Evolutionary conservation across 2,113 vertebrate species (phyloP), one percentile per base, ranked within the genome.

Genomic region (Entomyzon cyanotis): DNA sequence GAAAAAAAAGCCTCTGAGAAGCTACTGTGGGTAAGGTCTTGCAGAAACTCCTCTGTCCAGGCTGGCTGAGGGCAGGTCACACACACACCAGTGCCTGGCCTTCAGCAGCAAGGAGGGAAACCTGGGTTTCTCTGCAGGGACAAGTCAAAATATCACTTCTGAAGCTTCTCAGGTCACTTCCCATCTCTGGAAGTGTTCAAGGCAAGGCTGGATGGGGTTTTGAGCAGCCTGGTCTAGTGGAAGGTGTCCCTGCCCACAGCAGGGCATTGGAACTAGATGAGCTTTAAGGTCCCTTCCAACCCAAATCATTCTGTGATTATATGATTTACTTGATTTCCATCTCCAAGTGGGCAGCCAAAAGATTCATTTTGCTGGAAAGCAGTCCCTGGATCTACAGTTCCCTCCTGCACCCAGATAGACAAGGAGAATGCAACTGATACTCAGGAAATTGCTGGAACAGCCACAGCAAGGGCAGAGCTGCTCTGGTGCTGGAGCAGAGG

Each of bases 1-100:
- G 49, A 35, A 35, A 47, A 56, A 82, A 60, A 76, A 55, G 13
- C 22, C 39, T 41, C 39, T 63, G 44, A 80, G 80, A 68, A 73
- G 20, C 11, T 9, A 0, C 39, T 17, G 9, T 5, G 44, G 39
- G 28, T 42, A 18, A 18, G 5, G 1, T 1, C 22, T 15, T 25
- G 53, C 35, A 18, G 53, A 56, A 52, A n/a, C 15, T 35, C 47
- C 50, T 47, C 17, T 68, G 41, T 31, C 27, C 27, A 30, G 50
- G 33, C 44, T 60, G 81, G 53, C 81, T 63, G 77, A 22, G 77
- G 9, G 50, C 20, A 20, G 41, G n/a, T 4, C 46, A 28, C 52
- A 17, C 15, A 11, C 8, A 39, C 12, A 20, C 18, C 50, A 31
- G 14, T 15, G 70, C 68, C 58, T 55, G 58, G 13, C 42, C 71